phyloP scores from a whole-genome alignment of 2,888 invertebrate genomes.

The Agriopis leucophaearia region DNA sequence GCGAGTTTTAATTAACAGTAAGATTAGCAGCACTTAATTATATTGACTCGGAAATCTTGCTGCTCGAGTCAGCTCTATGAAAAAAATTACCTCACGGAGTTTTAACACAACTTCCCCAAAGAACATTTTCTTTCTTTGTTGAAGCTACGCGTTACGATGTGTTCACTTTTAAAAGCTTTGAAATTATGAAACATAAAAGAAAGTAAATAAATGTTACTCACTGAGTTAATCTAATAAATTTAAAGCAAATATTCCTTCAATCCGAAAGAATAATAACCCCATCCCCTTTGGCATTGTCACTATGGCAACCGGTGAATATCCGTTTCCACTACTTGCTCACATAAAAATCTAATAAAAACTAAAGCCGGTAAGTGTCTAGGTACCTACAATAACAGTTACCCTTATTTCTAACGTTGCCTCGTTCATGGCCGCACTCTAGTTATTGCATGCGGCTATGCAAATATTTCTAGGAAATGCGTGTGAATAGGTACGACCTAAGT shows the following conservation, averaged over 20 bases:
- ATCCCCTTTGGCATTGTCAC: not conserved
- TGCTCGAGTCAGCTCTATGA: not conserved
- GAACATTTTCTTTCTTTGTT: not conserved
- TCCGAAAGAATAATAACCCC: not conserved
- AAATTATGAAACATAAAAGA: too few species aligned
- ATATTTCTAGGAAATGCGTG: conserved; percentile 30
- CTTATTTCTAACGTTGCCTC: conserved; percentile 24
- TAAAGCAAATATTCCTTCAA: not conserved
- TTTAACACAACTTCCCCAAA: conserved; percentile 2
- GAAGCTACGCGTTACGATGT: not conserved
- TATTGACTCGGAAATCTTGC: conserved; percentile 27
- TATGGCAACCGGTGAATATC: conserved; percentile 3
- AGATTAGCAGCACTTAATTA: conserved; percentile 39
- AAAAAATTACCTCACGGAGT: not conserved
- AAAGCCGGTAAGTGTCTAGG: conserved; percentile 16
- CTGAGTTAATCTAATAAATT: too few species aligned
- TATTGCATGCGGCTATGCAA: conserved; percentile 40
- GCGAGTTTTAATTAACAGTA: conserved; percentile 38
- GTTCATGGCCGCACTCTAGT: conserved; percentile 37
- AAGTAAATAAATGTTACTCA: too few species aligned
- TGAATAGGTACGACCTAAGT: not conserved
- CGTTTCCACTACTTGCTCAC: conserved; percentile 18
- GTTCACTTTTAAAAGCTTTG: not conserved
- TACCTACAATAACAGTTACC: conserved; percentile 33
- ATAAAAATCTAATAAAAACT: conserved; percentile 29